phyloP scores from a whole-genome alignment of 2,113 vertebrate genomes.

The Azemiops feae region DNA sequence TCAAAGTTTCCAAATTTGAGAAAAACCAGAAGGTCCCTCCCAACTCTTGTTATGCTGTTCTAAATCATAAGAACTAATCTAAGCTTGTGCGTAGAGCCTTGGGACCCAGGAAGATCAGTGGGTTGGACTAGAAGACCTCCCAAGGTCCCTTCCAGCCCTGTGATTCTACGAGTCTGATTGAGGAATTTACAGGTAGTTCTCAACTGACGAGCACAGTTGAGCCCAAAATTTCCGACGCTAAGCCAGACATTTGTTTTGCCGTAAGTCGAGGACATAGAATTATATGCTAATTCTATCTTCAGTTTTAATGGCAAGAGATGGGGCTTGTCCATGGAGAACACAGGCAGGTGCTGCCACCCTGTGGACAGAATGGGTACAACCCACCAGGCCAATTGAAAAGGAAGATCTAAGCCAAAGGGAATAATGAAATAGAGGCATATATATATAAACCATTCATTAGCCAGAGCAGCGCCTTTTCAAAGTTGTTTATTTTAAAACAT shows the following conservation, averaged over 20 bases:
- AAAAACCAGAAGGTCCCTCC: background rate
- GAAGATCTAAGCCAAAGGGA: background rate
- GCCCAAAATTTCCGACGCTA: background rate
- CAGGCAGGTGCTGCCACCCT: background rate
- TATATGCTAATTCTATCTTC: background rate
- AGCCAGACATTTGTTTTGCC: background rate
- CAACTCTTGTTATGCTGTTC: no score
- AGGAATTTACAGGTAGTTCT: background rate
- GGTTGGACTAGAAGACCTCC: background rate
- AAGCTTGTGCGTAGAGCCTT: background rate
- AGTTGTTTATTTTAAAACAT: constrained; percentile 91
- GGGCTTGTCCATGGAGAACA: background rate
- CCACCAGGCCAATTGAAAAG: no score
- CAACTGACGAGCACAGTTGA: background rate
- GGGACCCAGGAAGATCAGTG: background rate
- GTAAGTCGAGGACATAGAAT: background rate
- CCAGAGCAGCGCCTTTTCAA: constrained; percentile 60
- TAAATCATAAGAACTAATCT: background rate
- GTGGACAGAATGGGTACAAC: background rate
- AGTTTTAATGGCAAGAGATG: background rate
- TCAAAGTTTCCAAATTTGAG: background rate
- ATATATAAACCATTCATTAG: background rate
- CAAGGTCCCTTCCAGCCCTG: background rate
- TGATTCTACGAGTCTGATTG: background rate
- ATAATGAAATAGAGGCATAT: background rate